Evolutionary conservation across 92 coral and sea anemone species (phyloP), one percentile per base, ranked within the genome.

Genomic region (Epizoanthus rinbou): DNA sequence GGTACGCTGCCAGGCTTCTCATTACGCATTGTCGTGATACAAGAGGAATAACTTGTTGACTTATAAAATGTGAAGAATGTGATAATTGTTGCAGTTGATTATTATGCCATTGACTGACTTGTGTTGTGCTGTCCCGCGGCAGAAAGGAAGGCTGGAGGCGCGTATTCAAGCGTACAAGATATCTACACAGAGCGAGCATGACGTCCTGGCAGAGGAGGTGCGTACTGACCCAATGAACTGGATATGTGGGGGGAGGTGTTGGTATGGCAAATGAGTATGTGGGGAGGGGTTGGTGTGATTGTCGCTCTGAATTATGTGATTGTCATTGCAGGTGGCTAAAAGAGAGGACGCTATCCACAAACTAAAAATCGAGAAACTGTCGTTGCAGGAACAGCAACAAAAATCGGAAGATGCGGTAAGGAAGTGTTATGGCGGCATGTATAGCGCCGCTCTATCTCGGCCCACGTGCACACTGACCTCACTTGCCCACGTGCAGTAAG

Each of bases 91-190:
- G 14, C 16, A 50, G 54, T 50, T 50, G 7, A 50, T 50, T 50
- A 50, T 50, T 9, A 50, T 50, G 54, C 16, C 54, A 50, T 50
- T 50, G 16, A 50, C 13, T 50, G 14, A 8, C 68, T 17, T 52
- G 33, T 74, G 64, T 2, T 70, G 69, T 41, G 52, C 7, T 69
- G 72, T 83, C 58, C 35, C 28, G 47, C 60, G 59, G 6, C 84
- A 96, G 99, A 96, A 92, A 82, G 99, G 98, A 59, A 92, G 98
- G 57, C 95, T 96, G 21, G 98, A 96, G 80, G 93, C 98, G 16
- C 93, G 95, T 28, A 88, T 94, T 75, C 98, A 96, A 79, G 98
- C 99, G 3, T 95, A 94, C 90, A 92, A 95, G 71, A 88, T 96
- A 73, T 96, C 99, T 14, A 91, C 93, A 10, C 99, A 96, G 91